Percentiles rank a stretch among this genome's conserved stretches.
These are phyloP conservation scores for Pardalotus punctatus DNA, from an alignment of 2,113 vertebrate genomes.

Conservation along the genomic window DNA sequence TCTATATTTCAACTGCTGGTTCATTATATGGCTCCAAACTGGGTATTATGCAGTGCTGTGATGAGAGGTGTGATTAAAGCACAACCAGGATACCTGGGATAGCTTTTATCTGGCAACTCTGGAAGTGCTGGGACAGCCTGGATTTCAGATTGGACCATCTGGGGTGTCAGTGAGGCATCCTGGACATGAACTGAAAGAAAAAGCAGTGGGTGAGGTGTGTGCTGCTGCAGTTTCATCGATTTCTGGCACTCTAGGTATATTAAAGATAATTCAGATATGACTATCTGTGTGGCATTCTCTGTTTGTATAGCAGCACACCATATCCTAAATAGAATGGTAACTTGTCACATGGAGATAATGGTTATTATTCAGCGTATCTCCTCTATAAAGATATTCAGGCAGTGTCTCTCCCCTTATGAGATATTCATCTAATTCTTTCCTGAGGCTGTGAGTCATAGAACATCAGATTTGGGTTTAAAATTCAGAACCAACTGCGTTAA, in stretches of 20 bases:
- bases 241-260: neutral
- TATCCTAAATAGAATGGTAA: conserved; percentile 13
- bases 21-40: rapidly evolving
- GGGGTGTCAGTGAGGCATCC: neutral
- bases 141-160: neutral
- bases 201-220: neutral
- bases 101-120: neutral
- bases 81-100: neutral
- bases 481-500: conserved; percentile 63
- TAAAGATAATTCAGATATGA: conserved; percentile 34
- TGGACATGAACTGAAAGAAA: neutral
- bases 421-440: conserved; percentile 63
- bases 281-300: neutral
- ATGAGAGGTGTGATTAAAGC: neutral
- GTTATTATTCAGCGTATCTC: conserved; percentile 57
- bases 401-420: conserved; percentile 40
- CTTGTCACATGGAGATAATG: conserved; percentile 32
- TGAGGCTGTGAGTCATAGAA: conserved; percentile 58
- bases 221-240: neutral
- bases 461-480: conserved; percentile 65
- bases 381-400: conserved; percentile 39
- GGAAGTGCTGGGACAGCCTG: neutral
- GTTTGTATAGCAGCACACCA: neutral
- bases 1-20: neutral
- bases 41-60: neutral